Conservation (phyloP, 2,888 invertebrate species). For the Tortrix viridana region DNA sequence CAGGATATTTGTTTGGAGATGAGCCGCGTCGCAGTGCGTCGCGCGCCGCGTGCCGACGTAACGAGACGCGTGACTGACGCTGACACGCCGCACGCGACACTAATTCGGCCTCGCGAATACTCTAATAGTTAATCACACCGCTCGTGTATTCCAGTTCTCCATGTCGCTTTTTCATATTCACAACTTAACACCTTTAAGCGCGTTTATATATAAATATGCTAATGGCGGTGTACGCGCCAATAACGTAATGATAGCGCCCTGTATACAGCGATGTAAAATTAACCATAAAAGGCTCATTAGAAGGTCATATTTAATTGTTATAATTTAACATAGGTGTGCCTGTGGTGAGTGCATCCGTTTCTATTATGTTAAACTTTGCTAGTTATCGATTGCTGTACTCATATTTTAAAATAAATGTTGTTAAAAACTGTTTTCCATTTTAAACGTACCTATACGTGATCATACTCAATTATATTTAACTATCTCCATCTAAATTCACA, state of each 20-base stretch:
- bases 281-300: constrained; percentile 27
- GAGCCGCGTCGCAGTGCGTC: constrained; percentile 50
- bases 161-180: constrained; percentile 21
- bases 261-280: constrained; percentile 28
- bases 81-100: constrained; percentile 66
- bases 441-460: no score
- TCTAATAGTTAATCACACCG: constrained; percentile 18
- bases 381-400: no score
- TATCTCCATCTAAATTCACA: no score
- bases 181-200: constrained; percentile 29
- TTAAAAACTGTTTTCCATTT: no score
- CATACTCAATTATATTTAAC: no score
- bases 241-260: constrained; percentile 27
- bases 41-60: constrained; percentile 67
- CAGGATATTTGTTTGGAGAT: constrained; percentile 68
- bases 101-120: constrained; percentile 41
- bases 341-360: no score
- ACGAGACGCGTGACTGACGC: constrained; percentile 72
- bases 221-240: constrained; percentile 19
- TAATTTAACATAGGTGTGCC: background rate
- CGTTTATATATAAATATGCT: constrained; percentile 27
- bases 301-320: constrained; percentile 29
- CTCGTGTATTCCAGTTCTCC: constrained; percentile 14
- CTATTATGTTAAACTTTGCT: no score
- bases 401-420: no score